A percentile compares a stretch with the other conserved stretches of the same genome.
These are phyloP conservation scores for Polyommatus icarus DNA, from an alignment of 2,888 invertebrate species.

Conservation along the genomic window DNA sequence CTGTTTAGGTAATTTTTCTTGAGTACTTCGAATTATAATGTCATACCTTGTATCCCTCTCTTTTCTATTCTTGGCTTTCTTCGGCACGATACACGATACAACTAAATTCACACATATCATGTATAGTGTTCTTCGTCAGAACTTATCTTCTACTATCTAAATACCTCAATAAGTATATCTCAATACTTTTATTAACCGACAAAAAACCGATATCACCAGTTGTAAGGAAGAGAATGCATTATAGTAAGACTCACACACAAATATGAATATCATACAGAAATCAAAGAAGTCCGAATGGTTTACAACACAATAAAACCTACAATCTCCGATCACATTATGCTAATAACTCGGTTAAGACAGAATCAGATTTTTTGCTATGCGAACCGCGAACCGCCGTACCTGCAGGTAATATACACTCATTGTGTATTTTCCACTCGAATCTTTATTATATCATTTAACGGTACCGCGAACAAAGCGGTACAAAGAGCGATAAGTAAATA, in stretches of 20 bases:
- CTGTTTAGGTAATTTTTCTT: no score
- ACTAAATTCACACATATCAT: background rate
- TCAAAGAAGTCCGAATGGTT: background rate
- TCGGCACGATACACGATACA: no score
- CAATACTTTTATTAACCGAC: no score
- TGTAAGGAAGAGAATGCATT: background rate
- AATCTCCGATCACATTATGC: slow-evolving; percentile 4
- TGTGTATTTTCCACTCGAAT: slow-evolving; percentile 11
- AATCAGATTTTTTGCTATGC: background rate
- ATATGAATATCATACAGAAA: background rate
- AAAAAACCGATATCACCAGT: no score
- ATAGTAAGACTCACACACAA: no score
- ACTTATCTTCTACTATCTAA: background rate
- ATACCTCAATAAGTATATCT: no score
- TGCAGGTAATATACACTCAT: background rate
- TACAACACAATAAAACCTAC: background rate
- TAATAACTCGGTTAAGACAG: background rate
- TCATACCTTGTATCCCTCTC: no score
- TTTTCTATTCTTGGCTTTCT: no score
- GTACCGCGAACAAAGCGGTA: slow-evolving; percentile 28
- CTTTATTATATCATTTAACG: slow-evolving; percentile 30
- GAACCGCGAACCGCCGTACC: background rate
- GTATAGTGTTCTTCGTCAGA: background rate
- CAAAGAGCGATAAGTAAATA: slow-evolving; percentile 26
- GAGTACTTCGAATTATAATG: no score